phyloP scores from a whole-genome alignment of 2,113 vertebrate genomes.

The Leucosticte australis region DNA sequence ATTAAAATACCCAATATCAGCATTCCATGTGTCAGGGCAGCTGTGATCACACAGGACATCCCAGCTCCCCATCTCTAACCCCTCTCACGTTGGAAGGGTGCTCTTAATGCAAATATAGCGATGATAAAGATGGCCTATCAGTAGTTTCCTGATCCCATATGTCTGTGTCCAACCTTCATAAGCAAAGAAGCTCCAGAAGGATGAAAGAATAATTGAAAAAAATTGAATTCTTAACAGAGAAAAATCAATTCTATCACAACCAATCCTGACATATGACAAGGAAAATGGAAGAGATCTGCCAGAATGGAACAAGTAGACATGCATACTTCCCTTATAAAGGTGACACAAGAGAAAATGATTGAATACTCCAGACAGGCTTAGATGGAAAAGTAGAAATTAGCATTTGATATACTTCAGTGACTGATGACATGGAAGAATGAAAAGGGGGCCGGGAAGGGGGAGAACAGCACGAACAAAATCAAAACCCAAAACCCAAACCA shows the following conservation, averaged over 20 bases:
- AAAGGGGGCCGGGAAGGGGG: rapidly evolving
- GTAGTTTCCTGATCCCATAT: not conserved
- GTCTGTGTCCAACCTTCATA: not conserved
- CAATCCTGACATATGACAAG: not conserved
- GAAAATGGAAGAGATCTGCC: conserved; percentile 19
- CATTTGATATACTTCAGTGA: not conserved
- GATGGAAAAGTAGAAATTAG: not conserved
- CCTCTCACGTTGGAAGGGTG: not conserved
- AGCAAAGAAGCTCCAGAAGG: not conserved
- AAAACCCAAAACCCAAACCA: not conserved
- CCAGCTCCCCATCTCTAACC: not conserved
- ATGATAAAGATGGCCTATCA: not conserved
- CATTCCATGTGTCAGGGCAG: not conserved
- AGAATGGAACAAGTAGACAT: not conserved
- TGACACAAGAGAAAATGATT: not conserved
- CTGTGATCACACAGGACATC: not conserved
- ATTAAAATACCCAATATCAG: not conserved
- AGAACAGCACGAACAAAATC: not conserved
- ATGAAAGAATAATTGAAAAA: not conserved
- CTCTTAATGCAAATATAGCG: not conserved
- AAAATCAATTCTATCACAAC: conserved; percentile 10
- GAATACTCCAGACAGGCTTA: not conserved
- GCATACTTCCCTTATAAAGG: not conserved
- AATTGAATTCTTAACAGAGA: not conserved
- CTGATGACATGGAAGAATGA: not conserved